A percentile compares a stretch with the other conserved stretches of the same genome.
phyloP scores from a whole-genome alignment of 2,888 invertebrate genomes.

The Ephialtes manifestator region DNA sequence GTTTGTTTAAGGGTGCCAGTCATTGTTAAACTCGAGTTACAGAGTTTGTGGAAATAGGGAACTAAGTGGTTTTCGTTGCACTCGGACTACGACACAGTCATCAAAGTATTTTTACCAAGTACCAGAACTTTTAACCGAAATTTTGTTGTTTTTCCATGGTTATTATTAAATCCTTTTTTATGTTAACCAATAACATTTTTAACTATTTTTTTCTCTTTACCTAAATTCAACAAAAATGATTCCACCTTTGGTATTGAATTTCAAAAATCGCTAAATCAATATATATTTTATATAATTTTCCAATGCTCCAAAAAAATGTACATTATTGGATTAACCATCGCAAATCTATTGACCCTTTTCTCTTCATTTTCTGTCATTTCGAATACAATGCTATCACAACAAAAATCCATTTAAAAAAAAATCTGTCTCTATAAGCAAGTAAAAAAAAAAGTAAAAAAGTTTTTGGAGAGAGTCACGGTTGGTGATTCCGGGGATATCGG shows the following conservation, averaged over 20 bases:
- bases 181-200: too few species aligned
- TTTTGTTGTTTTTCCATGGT: too few species aligned
- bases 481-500: constrained; percentile 4
- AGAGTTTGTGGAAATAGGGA: neutral
- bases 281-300: too few species aligned
- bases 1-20: constrained; percentile 7
- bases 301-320: too few species aligned
- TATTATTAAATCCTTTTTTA: too few species aligned
- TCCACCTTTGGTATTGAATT: too few species aligned
- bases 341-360: too few species aligned
- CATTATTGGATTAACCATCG: too few species aligned
- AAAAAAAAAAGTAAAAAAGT: constrained; percentile 14
- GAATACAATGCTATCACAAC: neutral
- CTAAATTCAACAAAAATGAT: too few species aligned
- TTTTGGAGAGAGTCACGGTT: neutral
- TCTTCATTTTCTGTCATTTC: neutral
- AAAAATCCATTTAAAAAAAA: neutral
- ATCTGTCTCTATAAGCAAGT: neutral
- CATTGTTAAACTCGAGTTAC: constrained; percentile 16
- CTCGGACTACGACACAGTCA: neutral
- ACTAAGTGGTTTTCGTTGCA: constrained; percentile 1
- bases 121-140: neutral
- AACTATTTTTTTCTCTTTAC: too few species aligned
- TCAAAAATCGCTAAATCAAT: too few species aligned
- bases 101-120: neutral